phyloP scores from a whole-genome alignment of 1,140 invertebrate species.

The Tigriopus japonicus region DNA sequence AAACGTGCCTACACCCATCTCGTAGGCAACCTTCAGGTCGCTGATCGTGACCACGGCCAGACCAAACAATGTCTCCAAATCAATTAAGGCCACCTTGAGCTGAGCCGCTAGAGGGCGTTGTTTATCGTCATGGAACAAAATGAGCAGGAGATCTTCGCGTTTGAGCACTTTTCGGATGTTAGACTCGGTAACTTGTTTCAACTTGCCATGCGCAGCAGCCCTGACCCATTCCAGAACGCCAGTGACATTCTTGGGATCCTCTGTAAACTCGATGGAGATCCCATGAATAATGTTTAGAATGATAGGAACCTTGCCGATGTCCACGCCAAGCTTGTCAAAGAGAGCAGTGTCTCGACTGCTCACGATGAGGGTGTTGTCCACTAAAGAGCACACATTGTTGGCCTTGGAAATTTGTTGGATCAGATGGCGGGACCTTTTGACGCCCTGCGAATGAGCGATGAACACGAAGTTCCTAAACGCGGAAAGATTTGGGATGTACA shows the following conservation, averaged over 20 bases:
- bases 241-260: neutral
- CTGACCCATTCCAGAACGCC: neutral
- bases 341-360: neutral
- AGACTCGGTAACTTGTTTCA: too few relatives aligned
- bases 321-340: neutral
- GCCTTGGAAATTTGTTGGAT: neutral
- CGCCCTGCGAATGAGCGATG: neutral
- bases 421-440: neutral
- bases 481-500: too few relatives aligned
- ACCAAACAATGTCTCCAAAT: neutral
- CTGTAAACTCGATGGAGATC: neutral
- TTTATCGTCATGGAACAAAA: neutral
- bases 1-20: neutral
- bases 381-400: neutral
- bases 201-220: too few relatives aligned
- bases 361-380: neutral
- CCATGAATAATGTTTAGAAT: constrained; percentile 6
- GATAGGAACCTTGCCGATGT: neutral
- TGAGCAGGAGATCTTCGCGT: neutral
- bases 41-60: neutral
- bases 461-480: neutral
- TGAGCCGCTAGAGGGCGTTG: neutral
- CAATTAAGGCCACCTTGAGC: neutral
- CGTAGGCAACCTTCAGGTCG: neutral
- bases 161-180: too few relatives aligned